A percentile compares a stretch with the other conserved stretches of the same genome.
Conservation (phyloP, 2,888 invertebrate species). For the Mesorhabditis belari region DNA sequence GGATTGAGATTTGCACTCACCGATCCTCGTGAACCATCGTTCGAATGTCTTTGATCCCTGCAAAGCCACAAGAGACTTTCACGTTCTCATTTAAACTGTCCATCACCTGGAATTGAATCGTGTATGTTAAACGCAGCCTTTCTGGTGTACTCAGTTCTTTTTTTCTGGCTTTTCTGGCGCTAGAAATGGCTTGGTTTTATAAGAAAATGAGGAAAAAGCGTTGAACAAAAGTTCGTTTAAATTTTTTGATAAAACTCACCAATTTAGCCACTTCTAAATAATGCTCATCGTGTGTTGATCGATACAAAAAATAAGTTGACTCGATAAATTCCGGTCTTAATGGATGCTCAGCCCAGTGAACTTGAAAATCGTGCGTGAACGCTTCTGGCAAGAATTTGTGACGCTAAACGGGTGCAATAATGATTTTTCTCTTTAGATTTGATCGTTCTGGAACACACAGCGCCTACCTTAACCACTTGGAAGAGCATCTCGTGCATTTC, state of each 20-base stretch:
- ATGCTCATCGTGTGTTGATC: slow-evolving; percentile 87
- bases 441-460: too few relatives aligned
- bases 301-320: slow-evolving; percentile 91
- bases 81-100: slow-evolving; percentile 82
- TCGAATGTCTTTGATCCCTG: slow-evolving; percentile 89
- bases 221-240: background rate
- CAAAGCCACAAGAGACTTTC: slow-evolving; percentile 89
- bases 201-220: too few relatives aligned
- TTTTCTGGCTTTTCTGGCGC: too few relatives aligned
- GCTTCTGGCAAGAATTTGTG: slow-evolving; percentile 97
- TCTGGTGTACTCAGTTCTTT: too few relatives aligned
- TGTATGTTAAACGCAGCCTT: too few relatives aligned
- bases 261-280: slow-evolving; percentile 85
- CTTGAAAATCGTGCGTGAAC: slow-evolving; percentile 93
- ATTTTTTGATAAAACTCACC: slow-evolving; percentile 8
- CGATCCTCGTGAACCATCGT: slow-evolving; percentile 76
- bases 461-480: slow-evolving; percentile 77
- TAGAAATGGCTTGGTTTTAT: too few relatives aligned
- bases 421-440: too few relatives aligned
- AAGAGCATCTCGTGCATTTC: slow-evolving; percentile 98
- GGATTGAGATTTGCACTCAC: slow-evolving; percentile 46
- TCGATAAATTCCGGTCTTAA: slow-evolving; percentile 89
- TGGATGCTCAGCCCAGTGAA: slow-evolving; percentile 97
- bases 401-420: slow-evolving; percentile 61
- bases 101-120: slow-evolving; percentile 66